These are phyloP conservation scores for Loris lydekkerianus DNA, from an alignment of 2,797 vertebrate genomes.

Conservation along the genomic window DNA sequence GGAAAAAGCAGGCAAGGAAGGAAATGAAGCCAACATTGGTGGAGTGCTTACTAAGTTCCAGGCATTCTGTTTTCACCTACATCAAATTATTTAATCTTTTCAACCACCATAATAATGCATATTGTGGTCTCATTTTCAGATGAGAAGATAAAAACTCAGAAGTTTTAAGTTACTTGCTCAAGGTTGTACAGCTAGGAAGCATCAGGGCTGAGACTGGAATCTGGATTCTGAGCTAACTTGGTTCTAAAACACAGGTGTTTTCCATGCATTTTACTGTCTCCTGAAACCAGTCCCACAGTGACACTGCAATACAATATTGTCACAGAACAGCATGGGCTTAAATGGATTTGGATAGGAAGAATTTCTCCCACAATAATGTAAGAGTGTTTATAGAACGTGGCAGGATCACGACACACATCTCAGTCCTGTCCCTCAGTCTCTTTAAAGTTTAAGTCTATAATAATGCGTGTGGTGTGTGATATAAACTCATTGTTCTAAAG, in stretches of 20 bases:
- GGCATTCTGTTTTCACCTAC: background rate
- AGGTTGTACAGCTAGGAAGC: background rate
- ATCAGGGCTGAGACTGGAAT: background rate
- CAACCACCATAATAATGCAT: background rate
- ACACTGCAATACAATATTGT: accelerated
- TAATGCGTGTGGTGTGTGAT: background rate
- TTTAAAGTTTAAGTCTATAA: background rate
- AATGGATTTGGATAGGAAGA: background rate
- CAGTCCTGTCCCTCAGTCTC: background rate
- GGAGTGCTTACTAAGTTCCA: background rate
- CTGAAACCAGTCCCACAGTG: background rate
- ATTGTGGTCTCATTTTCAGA: conserved; percentile 4
- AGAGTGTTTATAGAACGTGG: background rate
- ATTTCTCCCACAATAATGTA: no score
- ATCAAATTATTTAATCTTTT: background rate
- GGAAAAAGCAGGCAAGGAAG: background rate
- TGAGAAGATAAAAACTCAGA: conserved; percentile 30
- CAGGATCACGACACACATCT: background rate
- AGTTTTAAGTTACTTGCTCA: background rate
- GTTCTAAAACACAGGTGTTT: background rate
- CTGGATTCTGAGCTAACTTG: accelerated
- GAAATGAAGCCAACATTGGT: background rate
- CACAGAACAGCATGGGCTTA: background rate
- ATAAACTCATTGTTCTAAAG: background rate
- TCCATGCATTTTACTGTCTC: background rate